These are phyloP conservation scores for Papilio aristodemus DNA, from an alignment of 1,140 invertebrate genomes.

Conservation along the genomic window DNA sequence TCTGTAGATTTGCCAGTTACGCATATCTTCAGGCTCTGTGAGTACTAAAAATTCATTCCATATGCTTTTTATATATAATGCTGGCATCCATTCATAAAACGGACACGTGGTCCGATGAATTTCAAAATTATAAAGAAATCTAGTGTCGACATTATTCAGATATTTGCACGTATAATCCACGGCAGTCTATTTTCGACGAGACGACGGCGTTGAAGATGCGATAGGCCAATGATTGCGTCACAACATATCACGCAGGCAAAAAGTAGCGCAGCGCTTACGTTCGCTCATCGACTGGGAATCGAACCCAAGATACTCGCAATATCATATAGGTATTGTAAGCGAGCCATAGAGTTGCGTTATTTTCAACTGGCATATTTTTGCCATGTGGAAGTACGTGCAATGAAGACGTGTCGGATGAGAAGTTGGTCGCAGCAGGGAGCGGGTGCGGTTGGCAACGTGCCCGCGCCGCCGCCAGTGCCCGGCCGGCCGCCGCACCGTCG, in stretches of 20 bases:
- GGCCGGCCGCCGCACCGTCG: conserved; percentile 61
- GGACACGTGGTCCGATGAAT: conserved; percentile 41
- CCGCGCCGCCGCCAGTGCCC: conserved; percentile 66
- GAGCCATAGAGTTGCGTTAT: background rate
- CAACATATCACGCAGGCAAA: background rate
- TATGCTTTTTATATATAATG: conserved; percentile 42
- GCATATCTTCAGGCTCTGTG: background rate
- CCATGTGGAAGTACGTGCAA: conserved; percentile 32
- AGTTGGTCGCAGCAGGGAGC: conserved; percentile 41
- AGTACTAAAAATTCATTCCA: conserved; percentile 32
- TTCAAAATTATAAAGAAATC: conserved; percentile 39
- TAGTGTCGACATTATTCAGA: conserved; percentile 35
- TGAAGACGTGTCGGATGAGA: conserved; percentile 56
- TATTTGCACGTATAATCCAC: conserved; percentile 41
- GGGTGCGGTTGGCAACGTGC: conserved; percentile 62
- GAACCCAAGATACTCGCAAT: background rate
- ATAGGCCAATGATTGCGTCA: conserved; percentile 19
- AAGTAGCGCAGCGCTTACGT: background rate
- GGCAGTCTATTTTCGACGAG: conserved; percentile 42
- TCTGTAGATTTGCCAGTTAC: background rate
- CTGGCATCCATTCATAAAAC: conserved; percentile 65
- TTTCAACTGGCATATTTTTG: conserved; percentile 14
- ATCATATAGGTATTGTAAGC: background rate
- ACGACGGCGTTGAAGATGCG: conserved; percentile 37
- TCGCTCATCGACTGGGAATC: background rate